Base-by-base conservation (phyloP, 92 coral and sea anemone genomes). In the Zoanthus sociatus region DNA sequence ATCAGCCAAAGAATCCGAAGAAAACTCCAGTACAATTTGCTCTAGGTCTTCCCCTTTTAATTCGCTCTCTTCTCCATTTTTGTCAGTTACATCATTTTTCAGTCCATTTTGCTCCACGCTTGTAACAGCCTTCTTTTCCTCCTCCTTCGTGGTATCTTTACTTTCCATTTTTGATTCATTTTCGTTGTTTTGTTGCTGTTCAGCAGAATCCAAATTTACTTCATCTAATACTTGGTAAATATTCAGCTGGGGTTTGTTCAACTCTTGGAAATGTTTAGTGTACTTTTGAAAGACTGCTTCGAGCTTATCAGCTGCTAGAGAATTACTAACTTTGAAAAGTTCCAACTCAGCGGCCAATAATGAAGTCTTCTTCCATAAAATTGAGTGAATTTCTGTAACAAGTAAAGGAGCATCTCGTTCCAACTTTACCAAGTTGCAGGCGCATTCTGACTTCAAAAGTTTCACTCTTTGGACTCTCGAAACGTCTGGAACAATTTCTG, bases 341-440 rank as follows among this genome's bases (percentile, higher is more conserved):
- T 92, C 87, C 55, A 97, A 88, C 68, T 90, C 79, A 1, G 90
- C 91, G 14, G 94, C 66, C 50, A 93, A 82, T 4, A 84, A 77
- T 48, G 93, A 63, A 44, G 87, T 91, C 54, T 92, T 81, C 83
- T 75, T 73, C 99, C 99, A 97, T 18, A 93, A 90, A 32, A 89
- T 68, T 15, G 90, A 83, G 84, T 97, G 99, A 58, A 95, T 83
- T 71, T 84, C 93, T 12, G 94, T 88, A 3, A 90, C 85, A 6
- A 87, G 76, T 26, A 71, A 74, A 16, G 88, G 53, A 50, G 86
- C 88, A 55, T 86, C 89, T 13, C 72, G 89, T 66, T 75, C 89
- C 33, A 84, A 72, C 18, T 68, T 84, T n/a, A 87, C 83, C 58
- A 95, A 67, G 20, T 90, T 45, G 10, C 87, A 90, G 17, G 90